Conservation (phyloP, 2,888 invertebrate species). For the Campoletis raptor region DNA sequence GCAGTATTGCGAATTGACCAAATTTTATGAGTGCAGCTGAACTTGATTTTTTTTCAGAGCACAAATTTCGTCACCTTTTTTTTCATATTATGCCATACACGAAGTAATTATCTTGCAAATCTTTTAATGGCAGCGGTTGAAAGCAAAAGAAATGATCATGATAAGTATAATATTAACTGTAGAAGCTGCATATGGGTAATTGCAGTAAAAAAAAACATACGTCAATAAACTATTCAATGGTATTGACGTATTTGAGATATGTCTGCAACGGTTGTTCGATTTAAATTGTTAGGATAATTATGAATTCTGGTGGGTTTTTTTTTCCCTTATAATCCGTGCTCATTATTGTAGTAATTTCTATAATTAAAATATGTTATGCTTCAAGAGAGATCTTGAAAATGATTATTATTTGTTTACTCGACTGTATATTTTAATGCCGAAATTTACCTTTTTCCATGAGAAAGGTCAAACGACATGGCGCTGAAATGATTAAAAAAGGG, state of each 20-base stretch:
- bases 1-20: not conserved
- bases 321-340: not conserved
- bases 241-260: not conserved
- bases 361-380: constrained; percentile 14
- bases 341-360: not conserved
- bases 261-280: not conserved
- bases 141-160: not conserved
- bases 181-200: not conserved
- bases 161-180: not conserved
- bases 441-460: constrained; percentile 9
- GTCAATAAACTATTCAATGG: not conserved
- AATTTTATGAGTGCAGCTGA: not conserved
- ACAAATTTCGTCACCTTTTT: not conserved
- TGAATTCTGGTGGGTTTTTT: not conserved
- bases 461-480: constrained; percentile 31
- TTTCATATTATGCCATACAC: not conserved
- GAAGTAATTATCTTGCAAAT: not conserved
- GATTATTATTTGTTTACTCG: constrained; percentile 12
- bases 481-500: constrained; percentile 1
- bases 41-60: constrained; percentile 17
- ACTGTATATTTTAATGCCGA: constrained; percentile 22
- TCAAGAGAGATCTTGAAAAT: constrained; percentile 13
- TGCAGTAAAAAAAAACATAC: not conserved
- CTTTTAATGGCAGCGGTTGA: not conserved
- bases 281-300: not conserved